Percentiles rank a stretch among this genome's conserved stretches.
These are phyloP conservation scores for Chionis minor DNA, from an alignment of 2,113 vertebrate species.

Conservation along the genomic window DNA sequence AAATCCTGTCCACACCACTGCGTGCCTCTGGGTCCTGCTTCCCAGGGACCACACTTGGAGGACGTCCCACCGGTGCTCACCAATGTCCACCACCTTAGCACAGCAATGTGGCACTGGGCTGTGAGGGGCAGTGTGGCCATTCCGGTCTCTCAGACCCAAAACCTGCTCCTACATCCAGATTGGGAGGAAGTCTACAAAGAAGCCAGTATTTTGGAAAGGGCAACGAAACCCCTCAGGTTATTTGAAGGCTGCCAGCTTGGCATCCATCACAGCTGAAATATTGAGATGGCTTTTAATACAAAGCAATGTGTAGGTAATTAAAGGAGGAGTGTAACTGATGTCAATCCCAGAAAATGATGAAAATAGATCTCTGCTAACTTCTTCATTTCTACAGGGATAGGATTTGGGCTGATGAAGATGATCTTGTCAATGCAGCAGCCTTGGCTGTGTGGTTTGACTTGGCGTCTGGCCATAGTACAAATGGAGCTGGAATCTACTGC, in stretches of 20 bases:
- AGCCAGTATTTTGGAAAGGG: background rate
- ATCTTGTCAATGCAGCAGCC: background rate
- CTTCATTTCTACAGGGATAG: background rate
- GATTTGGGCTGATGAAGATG: background rate
- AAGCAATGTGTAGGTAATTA: slow-evolving; percentile 29
- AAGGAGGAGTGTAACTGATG: background rate
- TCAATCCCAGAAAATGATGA: background rate
- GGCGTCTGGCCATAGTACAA: background rate
- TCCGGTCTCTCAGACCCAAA: background rate
- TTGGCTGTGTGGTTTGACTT: background rate
- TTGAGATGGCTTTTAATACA: slow-evolving; percentile 2
- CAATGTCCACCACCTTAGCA: accelerated
- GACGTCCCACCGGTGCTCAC: background rate
- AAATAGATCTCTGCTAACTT: slow-evolving; percentile 18
- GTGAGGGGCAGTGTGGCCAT: accelerated
- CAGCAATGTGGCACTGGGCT: background rate
- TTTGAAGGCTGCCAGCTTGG: background rate
- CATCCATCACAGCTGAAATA: background rate
- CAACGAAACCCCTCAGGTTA: background rate
- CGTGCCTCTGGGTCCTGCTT: background rate
- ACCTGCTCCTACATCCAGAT: background rate
- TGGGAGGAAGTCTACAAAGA: background rate
- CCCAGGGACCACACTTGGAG: background rate
- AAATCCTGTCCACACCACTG: background rate
- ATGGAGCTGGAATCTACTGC: background rate